Evolutionary conservation across 2,113 vertebrate genomes (phyloP), one percentile per base, ranked within the genome.

Genomic region (Plotosus lineatus): DNA sequence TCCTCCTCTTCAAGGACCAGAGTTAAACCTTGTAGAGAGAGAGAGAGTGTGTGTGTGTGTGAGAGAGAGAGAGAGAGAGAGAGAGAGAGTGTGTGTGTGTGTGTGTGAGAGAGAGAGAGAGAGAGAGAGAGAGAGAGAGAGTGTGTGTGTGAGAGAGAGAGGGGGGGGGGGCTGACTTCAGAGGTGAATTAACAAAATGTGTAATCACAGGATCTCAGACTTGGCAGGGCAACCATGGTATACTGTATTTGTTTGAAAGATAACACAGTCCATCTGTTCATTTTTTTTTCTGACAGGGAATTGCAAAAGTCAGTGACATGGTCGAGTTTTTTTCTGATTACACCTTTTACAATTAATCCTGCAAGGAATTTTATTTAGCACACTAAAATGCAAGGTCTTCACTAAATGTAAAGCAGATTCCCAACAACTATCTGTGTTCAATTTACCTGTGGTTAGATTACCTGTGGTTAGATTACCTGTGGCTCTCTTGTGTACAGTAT

Each of bases 1-100:
- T 75, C 86, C 88, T 83, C 86, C 85, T 81, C 48, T 77, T 53
- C 74, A 28, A 53, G 42, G 36, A 40, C 77, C 46, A 26, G 69
- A 66, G 23, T 50, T 71, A 60, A 50, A 61, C 68, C 23, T 44
- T 12, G 51, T 36, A 10, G 40, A 8, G 73, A 17, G 33, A 21
- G 72, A 40, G 50, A 40, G 50, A 26, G 73, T 26, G 51, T 42
- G 26, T 19, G 53, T 31, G 6, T 19, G 33, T 44, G 58, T 28
- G 19, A n/a, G n/a, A n/a, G n/a, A n/a, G n/a, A n/a, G n/a, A n/a
- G n/a, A n/a, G n/a, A n/a, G n/a, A n/a, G n/a, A n/a, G n/a, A n/a
- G n/a, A n/a, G n/a, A n/a, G n/a, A n/a, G 58, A 33, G 26, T 33
- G 44, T 31, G 44, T 31, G 69, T 74, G 42, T 28, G 55, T 77